A percentile compares a stretch with the other conserved stretches of the same genome.
phyloP scores from a whole-genome alignment of 2,888 invertebrate genomes.

The Nephrotoma guestfalica region DNA sequence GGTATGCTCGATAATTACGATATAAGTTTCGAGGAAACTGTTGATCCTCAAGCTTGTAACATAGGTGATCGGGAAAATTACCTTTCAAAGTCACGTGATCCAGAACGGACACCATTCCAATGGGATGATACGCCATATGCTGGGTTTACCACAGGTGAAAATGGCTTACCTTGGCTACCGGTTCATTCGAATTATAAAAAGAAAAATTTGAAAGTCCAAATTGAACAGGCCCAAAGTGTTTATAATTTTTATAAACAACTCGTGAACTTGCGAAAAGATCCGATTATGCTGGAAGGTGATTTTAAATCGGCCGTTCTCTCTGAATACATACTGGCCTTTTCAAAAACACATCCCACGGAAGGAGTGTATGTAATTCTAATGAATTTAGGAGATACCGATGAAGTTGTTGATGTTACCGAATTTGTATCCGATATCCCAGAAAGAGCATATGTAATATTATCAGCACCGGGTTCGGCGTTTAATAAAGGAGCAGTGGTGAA shows the following conservation, averaged over 20 bases:
- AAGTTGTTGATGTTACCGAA: not conserved
- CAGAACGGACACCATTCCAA: slow-evolving; percentile 44
- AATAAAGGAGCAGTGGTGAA: not conserved
- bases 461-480: not conserved
- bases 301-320: slow-evolving; percentile 36
- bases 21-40: slow-evolving; percentile 23
- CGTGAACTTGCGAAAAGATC: slow-evolving; percentile 24
- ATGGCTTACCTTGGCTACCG: slow-evolving; percentile 24
- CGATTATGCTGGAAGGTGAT: slow-evolving; percentile 34
- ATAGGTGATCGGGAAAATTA: slow-evolving; percentile 6
- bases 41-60: slow-evolving; percentile 8
- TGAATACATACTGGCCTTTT: slow-evolving; percentile 37
- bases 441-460: not conserved
- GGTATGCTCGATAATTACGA: slow-evolving; percentile 40
- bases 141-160: slow-evolving; percentile 35
- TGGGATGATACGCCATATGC: slow-evolving; percentile 36
- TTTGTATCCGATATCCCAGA: not conserved
- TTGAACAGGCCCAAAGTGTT: slow-evolving; percentile 31
- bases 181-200: slow-evolving; percentile 39
- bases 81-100: slow-evolving; percentile 30
- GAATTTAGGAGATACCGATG: not conserved
- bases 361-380: not conserved
- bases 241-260: slow-evolving; percentile 39
- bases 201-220: slow-evolving; percentile 41
- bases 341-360: slow-evolving; percentile 24